Conservation (phyloP, 1,140 invertebrate species). For the Antheraea mylitta region DNA sequence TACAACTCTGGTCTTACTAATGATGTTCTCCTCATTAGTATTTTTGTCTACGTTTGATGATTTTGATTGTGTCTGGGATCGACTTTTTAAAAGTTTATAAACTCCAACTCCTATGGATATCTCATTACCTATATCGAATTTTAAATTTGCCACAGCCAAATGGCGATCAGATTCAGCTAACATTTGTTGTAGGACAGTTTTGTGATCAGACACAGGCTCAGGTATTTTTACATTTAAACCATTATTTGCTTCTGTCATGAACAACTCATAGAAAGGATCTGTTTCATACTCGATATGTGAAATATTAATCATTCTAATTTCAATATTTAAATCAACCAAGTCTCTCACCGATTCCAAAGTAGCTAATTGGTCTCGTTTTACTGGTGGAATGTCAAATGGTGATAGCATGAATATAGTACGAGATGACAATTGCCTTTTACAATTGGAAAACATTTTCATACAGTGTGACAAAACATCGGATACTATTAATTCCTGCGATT, state of each 20-base stretch:
- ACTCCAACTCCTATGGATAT: conserved; percentile 59
- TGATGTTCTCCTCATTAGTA: conserved; percentile 52
- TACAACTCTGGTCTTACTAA: conserved; percentile 52
- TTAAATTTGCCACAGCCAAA: conserved; percentile 54
- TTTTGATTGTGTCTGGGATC: conserved; percentile 38
- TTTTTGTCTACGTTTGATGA: conserved; percentile 51
- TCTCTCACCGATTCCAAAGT: conserved; percentile 53
- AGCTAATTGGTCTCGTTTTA: conserved; percentile 44
- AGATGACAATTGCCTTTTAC: conserved; percentile 54
- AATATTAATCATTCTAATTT: conserved; percentile 60
- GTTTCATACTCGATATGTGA: conserved; percentile 40
- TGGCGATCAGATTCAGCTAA: conserved; percentile 56
- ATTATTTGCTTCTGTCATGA: conserved; percentile 51
- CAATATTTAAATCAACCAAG: conserved; percentile 54
- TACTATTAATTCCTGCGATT: conserved; percentile 53
- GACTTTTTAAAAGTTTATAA: conserved; percentile 52
- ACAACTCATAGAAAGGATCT: conserved; percentile 54
- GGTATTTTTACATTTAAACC: conserved; percentile 44
- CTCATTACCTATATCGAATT: conserved; percentile 56
- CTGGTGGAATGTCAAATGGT: conserved; percentile 45
- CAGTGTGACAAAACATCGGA: conserved; percentile 65
- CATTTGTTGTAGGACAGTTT: conserved; percentile 51
- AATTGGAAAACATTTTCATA: conserved; percentile 64
- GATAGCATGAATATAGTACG: conserved; percentile 53
- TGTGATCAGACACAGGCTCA: conserved; percentile 39